phyloP scores from a whole-genome alignment of 2,113 vertebrate species.

The Nestor notabilis region DNA sequence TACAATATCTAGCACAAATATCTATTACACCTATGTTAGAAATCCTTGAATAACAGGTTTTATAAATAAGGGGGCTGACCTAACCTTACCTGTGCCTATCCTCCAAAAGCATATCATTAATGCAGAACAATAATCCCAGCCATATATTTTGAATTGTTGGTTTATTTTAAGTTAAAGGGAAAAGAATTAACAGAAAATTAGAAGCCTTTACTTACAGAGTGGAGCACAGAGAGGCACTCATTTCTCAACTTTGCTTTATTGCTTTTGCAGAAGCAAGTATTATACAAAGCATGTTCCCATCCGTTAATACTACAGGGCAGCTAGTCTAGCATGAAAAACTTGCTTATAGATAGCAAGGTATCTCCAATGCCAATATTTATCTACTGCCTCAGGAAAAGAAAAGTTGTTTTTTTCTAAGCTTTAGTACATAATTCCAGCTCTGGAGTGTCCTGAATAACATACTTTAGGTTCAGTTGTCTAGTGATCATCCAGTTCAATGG shows the following conservation, averaged over 20 bases:
- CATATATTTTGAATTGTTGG: not conserved
- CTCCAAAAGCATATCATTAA: not conserved
- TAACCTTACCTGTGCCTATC: not conserved
- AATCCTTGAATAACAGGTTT: not conserved
- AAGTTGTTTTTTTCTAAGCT: not conserved
- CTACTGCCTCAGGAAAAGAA: not conserved
- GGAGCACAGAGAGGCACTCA: not conserved
- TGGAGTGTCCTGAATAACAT: not conserved
- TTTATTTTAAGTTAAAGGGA: not conserved
- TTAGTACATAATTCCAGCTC: fast-evolving
- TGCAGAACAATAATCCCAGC: not conserved
- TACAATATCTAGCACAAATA: not conserved
- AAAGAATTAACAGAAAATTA: not conserved
- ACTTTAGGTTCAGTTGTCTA: not conserved
- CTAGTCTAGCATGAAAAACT: not conserved
- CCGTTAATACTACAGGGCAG: not conserved
- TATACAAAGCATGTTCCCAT: not conserved
- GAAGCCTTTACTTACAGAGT: not conserved
- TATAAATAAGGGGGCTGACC: not conserved
- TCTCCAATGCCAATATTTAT: not conserved
- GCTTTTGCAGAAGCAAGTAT: not conserved
- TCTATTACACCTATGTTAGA: not conserved
- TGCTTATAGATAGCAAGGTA: not conserved
- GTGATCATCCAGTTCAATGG: fast-evolving
- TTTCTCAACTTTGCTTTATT: not conserved